Evolutionary conservation across 2,888 invertebrate species (phyloP), one percentile per base, ranked within the genome.

Genomic region (Bugula neritina): DNA sequence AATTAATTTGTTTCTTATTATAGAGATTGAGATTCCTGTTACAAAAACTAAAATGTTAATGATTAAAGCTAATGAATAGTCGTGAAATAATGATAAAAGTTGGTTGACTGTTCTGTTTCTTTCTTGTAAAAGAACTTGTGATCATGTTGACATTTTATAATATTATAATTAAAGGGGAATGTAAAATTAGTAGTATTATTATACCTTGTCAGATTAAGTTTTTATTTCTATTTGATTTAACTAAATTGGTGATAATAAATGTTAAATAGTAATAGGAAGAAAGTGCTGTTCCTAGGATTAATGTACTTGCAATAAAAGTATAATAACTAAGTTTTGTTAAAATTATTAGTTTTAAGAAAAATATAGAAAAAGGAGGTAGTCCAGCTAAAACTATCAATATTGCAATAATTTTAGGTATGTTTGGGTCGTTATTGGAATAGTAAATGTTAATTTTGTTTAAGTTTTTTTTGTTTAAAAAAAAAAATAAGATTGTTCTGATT

Each of bases 51-150:
- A 75, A 72, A 81, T 78, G 73, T 78, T 54, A n/a, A 73, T 74
- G 72, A 80, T 71, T 21, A 79, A 71, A 54, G 79, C 17, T 74
- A 81, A 77, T 52, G 77, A 74, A 73, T 79, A 77, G 72, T 81
- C 80, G 74, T 81, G 81, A 73, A 80, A 80, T 70, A 76, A 76
- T 73, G 78, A 75, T 73, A 81, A 71, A 73, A 80, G 76, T 71
- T 76, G 76, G 74, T 80, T 80, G 70, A 77, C 69, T 52, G 78
- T 76, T 10, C 78, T 79, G 43, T 75, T 75, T 35, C 77, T 75
- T 74, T 80, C 79, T 77, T 80, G 79, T 71, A 80, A 77, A 54
- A 71, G 72, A 69, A 79, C 29, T 55, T 55, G 55, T 10, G 55
- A 55, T 25, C 55, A 55, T 17, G 25, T 55, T 55, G 55, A 25